Percentiles rank a stretch among this genome's conserved stretches.
These are phyloP conservation scores for Apotomis turbidana DNA, from an alignment of 2,888 invertebrate species.

Conservation along the genomic window DNA sequence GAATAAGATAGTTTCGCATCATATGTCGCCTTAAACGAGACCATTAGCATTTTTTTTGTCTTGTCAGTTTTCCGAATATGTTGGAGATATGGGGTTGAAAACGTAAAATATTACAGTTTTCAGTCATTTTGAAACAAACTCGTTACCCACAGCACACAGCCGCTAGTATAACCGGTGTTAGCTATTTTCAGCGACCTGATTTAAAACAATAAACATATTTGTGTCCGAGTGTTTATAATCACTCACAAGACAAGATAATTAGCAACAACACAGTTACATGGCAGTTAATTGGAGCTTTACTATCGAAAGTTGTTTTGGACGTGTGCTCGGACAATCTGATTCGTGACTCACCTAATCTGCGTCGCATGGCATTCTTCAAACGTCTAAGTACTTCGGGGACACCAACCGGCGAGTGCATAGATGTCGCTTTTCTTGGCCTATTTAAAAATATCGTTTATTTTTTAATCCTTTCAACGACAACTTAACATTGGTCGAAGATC, in stretches of 20 bases:
- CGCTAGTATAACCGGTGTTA: not conserved
- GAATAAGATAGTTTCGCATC: no score
- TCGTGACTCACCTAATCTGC: slow-evolving; percentile 19
- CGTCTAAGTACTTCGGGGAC: not conserved
- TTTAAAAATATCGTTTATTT: no score
- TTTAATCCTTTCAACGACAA: no score
- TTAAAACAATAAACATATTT: slow-evolving; percentile 20
- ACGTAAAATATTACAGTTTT: no score
- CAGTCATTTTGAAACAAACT: no score
- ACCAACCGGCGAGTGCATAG: not conserved
- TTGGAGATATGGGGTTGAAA: no score
- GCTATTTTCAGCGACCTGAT: slow-evolving; percentile 1
- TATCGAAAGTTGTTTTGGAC: slow-evolving; percentile 19
- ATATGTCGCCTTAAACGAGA: no score
- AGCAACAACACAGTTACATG: slow-evolving; percentile 17
- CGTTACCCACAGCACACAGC: no score
- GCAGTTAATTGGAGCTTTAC: slow-evolving; percentile 22
- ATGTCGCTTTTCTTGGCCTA: no score
- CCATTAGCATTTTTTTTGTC: no score
- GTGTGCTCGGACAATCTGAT: slow-evolving; percentile 6
- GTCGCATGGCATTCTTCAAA: not conserved
- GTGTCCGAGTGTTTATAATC: slow-evolving; percentile 11
- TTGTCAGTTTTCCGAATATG: no score
- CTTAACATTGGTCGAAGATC: no score
- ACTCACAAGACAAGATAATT: slow-evolving; percentile 25